phyloP scores from a whole-genome alignment of 2,797 vertebrate species.

The Eulemur coronatus region DNA sequence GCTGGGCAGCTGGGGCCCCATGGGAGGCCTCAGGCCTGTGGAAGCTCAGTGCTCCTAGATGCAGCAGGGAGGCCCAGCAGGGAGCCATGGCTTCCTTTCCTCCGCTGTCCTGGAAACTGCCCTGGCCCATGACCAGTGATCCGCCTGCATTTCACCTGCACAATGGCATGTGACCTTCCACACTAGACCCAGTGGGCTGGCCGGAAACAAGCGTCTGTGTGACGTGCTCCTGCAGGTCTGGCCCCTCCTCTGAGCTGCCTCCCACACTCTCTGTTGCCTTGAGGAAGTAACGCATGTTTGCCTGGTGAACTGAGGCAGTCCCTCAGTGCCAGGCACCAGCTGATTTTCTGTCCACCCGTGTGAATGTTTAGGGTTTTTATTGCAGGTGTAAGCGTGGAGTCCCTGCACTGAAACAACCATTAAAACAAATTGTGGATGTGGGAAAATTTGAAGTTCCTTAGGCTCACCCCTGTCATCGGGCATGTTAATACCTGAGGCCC shows the following conservation, averaged over 20 bases:
- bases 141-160: not conserved
- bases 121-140: not conserved
- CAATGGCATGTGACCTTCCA: fast-evolving
- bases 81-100: not conserved
- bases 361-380: not conserved
- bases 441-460: not conserved
- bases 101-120: not conserved
- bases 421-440: not conserved
- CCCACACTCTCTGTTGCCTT: not conserved
- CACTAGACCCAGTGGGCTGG: too few species aligned
- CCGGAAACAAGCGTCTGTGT: not conserved
- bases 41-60: not conserved
- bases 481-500: not conserved
- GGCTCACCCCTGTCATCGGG: not conserved
- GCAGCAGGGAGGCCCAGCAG: not conserved
- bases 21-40: too few species aligned
- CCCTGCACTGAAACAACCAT: not conserved
- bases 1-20: not conserved
- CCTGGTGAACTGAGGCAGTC: not conserved
- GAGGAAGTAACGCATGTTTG: not conserved
- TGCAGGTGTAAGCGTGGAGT: not conserved
- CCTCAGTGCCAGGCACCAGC: not conserved
- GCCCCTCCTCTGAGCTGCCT: not conserved
- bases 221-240: fast-evolving
- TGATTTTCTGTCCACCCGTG: not conserved